phyloP scores from a whole-genome alignment of 1,140 invertebrate species.

The Myzus persicae region DNA sequence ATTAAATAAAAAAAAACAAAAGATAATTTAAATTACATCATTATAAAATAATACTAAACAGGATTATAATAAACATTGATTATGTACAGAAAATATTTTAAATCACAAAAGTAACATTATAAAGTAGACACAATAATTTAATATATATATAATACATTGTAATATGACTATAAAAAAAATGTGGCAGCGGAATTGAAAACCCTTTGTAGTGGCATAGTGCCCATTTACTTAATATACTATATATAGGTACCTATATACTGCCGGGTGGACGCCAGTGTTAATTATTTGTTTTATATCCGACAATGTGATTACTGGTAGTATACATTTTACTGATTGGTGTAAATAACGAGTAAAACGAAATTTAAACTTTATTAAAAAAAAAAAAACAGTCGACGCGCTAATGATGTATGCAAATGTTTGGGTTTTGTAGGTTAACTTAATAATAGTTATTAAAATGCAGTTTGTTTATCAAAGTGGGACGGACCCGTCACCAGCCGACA shows the following conservation, averaged over 20 bases:
- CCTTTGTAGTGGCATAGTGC: too few relatives aligned
- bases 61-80: background rate
- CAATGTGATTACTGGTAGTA: background rate
- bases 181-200: background rate
- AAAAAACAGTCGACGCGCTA: conserved; percentile 37
- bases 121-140: background rate
- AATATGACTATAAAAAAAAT: background rate
- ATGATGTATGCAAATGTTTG: conserved; percentile 54
- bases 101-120: background rate
- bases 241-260: background rate
- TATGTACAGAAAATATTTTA: background rate
- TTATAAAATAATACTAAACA: background rate
- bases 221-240: background rate
- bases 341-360: background rate
- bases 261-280: background rate
- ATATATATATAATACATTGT: background rate
- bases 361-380: background rate
- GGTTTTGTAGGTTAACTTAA: conserved; percentile 45
- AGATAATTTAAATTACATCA: too few relatives aligned
- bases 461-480: conserved; percentile 47
- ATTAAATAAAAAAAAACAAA: too few relatives aligned
- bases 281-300: background rate
- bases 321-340: background rate
- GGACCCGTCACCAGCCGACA: conserved; percentile 50
- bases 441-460: conserved; percentile 59